Base-by-base conservation (phyloP, 2,888 invertebrate genomes). In the Allolobophora icterica region DNA sequence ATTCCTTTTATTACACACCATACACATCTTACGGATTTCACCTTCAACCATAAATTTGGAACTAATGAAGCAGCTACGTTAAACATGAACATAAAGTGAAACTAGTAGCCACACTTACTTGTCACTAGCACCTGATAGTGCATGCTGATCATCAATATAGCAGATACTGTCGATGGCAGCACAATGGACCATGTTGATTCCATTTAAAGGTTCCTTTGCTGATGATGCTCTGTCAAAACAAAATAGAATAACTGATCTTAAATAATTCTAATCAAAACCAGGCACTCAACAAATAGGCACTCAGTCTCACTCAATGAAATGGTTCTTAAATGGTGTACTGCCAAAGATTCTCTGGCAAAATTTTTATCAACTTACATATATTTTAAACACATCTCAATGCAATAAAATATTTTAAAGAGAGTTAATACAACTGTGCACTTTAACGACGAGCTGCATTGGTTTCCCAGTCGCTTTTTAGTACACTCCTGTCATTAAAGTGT, bases 81-180 rank as follows among this genome's bases (percentile, higher is more conserved):
- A 71, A n/a, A n/a, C 71, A 71, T n/a, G 30, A 17, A 4, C 6
- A 24, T 24, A 34, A 19, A 34, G 33, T 84, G 33, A 84, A 4
- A 84, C 33, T 33, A 84, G n/a, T 11, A 84, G 19, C 84, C 33
- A n/a, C 21, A 92, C 95, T 95, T 96, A 97, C 96, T 99, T 99
- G 96, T 99, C 98, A 94, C 98, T 98, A 91, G 98, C 97, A 35
- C 98, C 98, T 0, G 98, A 98, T 0, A 99, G 96, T 95, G 99
- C 99, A 95, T 98, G 97, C 93, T 98, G 97, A 94, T 99, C 99
- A 95, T 99, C 98, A 91, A 99, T 96, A 89, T 99, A 96, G 94
- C 97, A 97, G 0, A 99, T 98, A 94, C 96, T 97, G 95, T 99
- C 99, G 92, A 99, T 97, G 92, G 98, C 98, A 87, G 97, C 97